Percentiles rank a stretch among this genome's conserved stretches.
Conservation (phyloP, 2,113 vertebrate species). For the Cranoglanis bouderius region DNA sequence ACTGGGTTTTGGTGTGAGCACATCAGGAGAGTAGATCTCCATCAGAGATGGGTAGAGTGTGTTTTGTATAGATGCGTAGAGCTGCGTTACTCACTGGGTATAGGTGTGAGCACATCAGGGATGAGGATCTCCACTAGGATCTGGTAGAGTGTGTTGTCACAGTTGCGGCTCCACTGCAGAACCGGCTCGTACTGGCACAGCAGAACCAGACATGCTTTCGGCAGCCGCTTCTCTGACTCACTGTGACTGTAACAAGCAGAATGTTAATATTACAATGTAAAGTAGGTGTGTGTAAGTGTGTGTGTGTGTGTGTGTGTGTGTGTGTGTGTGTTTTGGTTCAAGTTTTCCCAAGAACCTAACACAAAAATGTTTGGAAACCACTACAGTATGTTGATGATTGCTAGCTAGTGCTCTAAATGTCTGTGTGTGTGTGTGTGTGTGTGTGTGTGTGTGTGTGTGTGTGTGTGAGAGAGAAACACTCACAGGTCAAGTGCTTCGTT, state of each 20-base stretch:
- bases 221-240: slow-evolving; percentile 88
- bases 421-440: background rate
- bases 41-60: slow-evolving; percentile 87
- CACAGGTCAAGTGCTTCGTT: slow-evolving; percentile 78
- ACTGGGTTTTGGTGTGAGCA: slow-evolving; percentile 69
- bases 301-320: background rate
- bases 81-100: slow-evolving; percentile 81
- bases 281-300: background rate
- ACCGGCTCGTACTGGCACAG: slow-evolving; percentile 89
- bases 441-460: background rate
- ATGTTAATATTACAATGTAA: background rate
- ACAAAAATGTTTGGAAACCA: no score
- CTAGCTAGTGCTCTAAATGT: no score
- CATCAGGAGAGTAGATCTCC: slow-evolving; percentile 86
- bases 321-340: background rate
- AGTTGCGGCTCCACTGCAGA: slow-evolving; percentile 83
- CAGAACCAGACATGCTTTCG: slow-evolving; percentile 83
- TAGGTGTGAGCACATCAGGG: slow-evolving; percentile 87
- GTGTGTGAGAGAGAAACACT: slow-evolving; percentile 55
- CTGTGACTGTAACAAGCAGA: slow-evolving; percentile 71
- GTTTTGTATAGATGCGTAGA: slow-evolving; percentile 68
- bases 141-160: slow-evolving; percentile 90
- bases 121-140: slow-evolving; percentile 89
- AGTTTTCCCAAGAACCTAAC: no score
- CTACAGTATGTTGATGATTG: no score